Evolutionary conservation across 2,797 vertebrate species (phyloP), one percentile per base, ranked within the genome.

Genomic region (Sciurus carolinensis): DNA sequence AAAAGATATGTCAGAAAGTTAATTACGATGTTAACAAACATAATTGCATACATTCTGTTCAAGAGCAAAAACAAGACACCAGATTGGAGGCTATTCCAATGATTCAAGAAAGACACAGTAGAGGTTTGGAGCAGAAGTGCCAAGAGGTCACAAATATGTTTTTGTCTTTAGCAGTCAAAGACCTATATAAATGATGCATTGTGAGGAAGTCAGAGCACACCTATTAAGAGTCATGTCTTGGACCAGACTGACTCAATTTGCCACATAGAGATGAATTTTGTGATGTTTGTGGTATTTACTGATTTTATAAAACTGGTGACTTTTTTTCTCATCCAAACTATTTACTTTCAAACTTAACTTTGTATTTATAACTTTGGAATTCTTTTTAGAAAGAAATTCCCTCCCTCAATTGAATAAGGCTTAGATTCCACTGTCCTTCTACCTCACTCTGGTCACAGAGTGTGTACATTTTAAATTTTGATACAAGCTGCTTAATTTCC

Each of bases 291-390:
- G 39, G 57, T 92, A 62, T 66, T 73, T 57, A 83, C n/a, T 79
- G 85, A 66, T 72, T 86, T 76, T 20, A 92, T 50, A 90, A 95
- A 90, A 97, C 87, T 67, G 73, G 62, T 6, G 4, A 33, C 30
- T 81, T 76, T 87, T 81, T 79, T 73, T 11, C 62, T 82, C 36
- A 64, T 82, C 66, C 84, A 94, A 77, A 85, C 57, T 62, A 57
- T 82, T 89, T 81, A 69, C 50, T 85, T 64, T 67, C 39, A 52
- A 44, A 64, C 7, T 33, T 79, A 59, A 81, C 86, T 90, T 66
- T 94, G 11, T 72, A 80, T 66, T 59, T 44, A 18, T 80, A 87
- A 72, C 44, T 80, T 87, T 28, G 69, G n/a, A 82, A 62, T 86
- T 1, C 10, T 62, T 64, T 91, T 26, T 33, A n/a, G 57, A 90